Evolutionary conservation across 2,888 invertebrate genomes (phyloP), one percentile per base, ranked within the genome.

Genomic region (Tetragnatha montana): DNA sequence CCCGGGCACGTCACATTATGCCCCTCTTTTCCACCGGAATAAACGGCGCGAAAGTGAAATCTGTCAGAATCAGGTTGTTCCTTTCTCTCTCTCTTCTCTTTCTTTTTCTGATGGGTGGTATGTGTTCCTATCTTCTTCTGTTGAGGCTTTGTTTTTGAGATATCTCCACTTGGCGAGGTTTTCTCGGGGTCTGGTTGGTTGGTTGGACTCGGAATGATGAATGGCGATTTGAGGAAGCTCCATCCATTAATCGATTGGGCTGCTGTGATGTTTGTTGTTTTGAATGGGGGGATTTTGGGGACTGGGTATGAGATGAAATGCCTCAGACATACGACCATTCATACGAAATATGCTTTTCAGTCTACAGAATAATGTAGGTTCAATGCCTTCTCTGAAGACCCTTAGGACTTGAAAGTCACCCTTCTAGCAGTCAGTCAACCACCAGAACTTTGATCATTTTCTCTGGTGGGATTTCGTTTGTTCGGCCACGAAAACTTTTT

Each of bases 1-100:
- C 88, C 83, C 68, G 88, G 83, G 83, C 74, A 84, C 74, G 88
- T 88, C 88, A 88, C 83, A 84, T 88, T 79, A 83, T 88, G 73
- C 82, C 78, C 76, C 35, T 35, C 35, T 35, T 35, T 35, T 35
- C 35, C 35, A 35, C 49, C 50, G 79, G 83, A 83, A 88, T 78
- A 80, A 83, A 80, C 82, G 35, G 71, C 47, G 21, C 73, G 14
- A 74, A 83, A 76, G 84, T 50, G 88, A 83, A 80, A 88, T 88
- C 83, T 88, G 88, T 88, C 83, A 80, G 71, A 88, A 80, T 83
- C 88, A 74, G 74, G 82, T 49, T 51, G 81, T 78, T 69, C 35
- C 70, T 49, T 49, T 69, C 68, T 83, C 68, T 75, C 4, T 35
- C 35, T 19, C 47, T 71, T 21, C 60, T 60, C 8, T 76, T 8